Conservation (phyloP, 92 coral and sea anemone species). For the Zoanthus solanderi region DNA sequence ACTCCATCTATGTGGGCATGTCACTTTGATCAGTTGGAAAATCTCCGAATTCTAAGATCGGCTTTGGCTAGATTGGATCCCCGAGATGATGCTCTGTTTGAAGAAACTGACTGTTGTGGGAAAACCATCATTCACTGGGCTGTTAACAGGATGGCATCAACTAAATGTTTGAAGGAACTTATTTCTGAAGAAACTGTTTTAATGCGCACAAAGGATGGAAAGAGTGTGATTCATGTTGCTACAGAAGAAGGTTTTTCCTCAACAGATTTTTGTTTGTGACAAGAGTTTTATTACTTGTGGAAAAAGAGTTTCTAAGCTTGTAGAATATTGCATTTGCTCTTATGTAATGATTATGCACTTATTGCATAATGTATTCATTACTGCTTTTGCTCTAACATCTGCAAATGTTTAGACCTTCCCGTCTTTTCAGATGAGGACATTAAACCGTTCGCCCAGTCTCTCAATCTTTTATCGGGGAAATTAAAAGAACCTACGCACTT, state of each 20-base stretch:
- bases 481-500: too few relatives aligned
- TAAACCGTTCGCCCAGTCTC: too few relatives aligned
- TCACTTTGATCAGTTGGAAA: slow-evolving; percentile 84
- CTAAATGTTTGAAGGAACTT: slow-evolving; percentile 78
- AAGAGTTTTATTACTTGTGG: not conserved
- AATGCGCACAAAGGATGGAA: slow-evolving; percentile 80
- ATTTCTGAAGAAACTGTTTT: slow-evolving; percentile 70
- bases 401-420: too few relatives aligned
- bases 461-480: too few relatives aligned
- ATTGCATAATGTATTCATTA: too few relatives aligned
- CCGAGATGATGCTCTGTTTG: slow-evolving; percentile 83
- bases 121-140: slow-evolving; percentile 93
- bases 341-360: too few relatives aligned
- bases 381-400: too few relatives aligned
- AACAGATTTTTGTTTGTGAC: not conserved
- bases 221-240: slow-evolving; percentile 85
- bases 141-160: slow-evolving; percentile 76
- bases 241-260: slow-evolving; percentile 86
- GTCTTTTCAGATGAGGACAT: too few relatives aligned
- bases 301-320: not conserved
- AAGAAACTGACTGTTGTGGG: slow-evolving; percentile 83
- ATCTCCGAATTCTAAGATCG: slow-evolving; percentile 66
- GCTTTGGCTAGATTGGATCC: slow-evolving; percentile 89
- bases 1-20: slow-evolving; percentile 99
- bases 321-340: too few relatives aligned